Base-by-base conservation (phyloP, 2,113 vertebrate genomes). In the Gobiocypris rarus region DNA sequence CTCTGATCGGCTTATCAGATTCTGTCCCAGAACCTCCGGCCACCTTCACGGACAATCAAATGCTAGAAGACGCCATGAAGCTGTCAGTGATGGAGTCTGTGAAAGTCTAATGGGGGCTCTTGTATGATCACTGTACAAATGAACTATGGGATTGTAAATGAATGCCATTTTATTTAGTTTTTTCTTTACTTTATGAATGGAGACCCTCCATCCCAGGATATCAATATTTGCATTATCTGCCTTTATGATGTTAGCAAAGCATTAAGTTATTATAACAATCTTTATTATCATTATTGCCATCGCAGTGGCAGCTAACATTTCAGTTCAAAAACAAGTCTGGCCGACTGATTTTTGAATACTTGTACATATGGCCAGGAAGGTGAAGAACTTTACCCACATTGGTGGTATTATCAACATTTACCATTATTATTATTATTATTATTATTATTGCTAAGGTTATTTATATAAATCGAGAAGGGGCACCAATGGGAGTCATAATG, bases 11-110 rank as follows among this genome's bases (percentile, higher is more conserved):
- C 87, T 92, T 97, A 84, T 96, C 97, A 0, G 97, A 99, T 92
- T 96, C 96, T 0, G 90, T 96, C 75, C 94, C 96, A 0, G 97
- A 97, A 86, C 94, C 93, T 79, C 95, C 96, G 0, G 91, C 94
- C 61, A 95, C 96, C 82, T 97, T 97, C 89, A 94, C 96, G 52
- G 96, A 98, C 93, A 96, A 96, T 96, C 97, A 96, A 50, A 93
- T 97, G 91, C 93, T 98, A 87, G 98, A 99, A 92, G 97, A 98
- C 82, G 92, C 96, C 89, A 96, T 97, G 91, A 96, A 95, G 28
- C 93, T 95, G 1, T 95, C 97, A 0, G 94, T 98, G 87, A 94
- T 96, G 94, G 97, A 97, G 89, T 96, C 96, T 0, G 94, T 97
- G 87, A 96, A 96, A 84, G 96, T 96, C 89, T 98, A 92, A 96